Base-by-base conservation (phyloP, 2,888 invertebrate species). In the Dynastes maya region DNA sequence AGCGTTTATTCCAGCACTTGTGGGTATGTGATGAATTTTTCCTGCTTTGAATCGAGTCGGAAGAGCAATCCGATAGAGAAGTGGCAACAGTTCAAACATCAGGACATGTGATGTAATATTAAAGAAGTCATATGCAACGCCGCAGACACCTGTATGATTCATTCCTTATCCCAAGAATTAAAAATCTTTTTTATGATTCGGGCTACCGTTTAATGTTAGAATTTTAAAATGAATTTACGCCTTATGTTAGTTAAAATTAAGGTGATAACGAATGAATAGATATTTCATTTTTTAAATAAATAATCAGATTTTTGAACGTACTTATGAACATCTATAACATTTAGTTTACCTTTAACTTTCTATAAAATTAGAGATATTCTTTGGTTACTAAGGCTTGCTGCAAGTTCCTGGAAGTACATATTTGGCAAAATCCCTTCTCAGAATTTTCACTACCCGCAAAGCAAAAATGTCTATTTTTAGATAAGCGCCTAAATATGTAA, bases 71-170 rank as follows among this genome's bases (percentile, higher is more conserved):
- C 65, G 51, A 64, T 64, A 65, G 37, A 65, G 27, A 65, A 76
- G 49, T 74, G 72, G 72, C 72, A 74, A 74, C 72, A 74, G 72
- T 58, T 74, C 49, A 45, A 58, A 74, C 72, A 61, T 74, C 72
- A 27, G 58, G 76, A 76, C 77, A 79, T 80, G 80, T 82, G 82
- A 82, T 82, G 82, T 82, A 82, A 82, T 80, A 81, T 79, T 80
- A 77, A 80, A 78, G 72, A 78, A 78, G 70, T 75, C 78, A 70
- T 67, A 70, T 75, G 61, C 67, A 71, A 63, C 61, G 45, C 78
- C 81, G 78, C 78, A 80, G 83, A 82, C 82, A 82, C 83, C 83
- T 83, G 83, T 83, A 79, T 81, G 83, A 83, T 82, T 84, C 83
- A 81, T 78, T 71, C 76, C 13, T n/a, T 32, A 74, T 61, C 72